Evolutionary conservation across 2,797 vertebrate genomes (phyloP).

Genomic region (Enteromius treurensis): DNA sequence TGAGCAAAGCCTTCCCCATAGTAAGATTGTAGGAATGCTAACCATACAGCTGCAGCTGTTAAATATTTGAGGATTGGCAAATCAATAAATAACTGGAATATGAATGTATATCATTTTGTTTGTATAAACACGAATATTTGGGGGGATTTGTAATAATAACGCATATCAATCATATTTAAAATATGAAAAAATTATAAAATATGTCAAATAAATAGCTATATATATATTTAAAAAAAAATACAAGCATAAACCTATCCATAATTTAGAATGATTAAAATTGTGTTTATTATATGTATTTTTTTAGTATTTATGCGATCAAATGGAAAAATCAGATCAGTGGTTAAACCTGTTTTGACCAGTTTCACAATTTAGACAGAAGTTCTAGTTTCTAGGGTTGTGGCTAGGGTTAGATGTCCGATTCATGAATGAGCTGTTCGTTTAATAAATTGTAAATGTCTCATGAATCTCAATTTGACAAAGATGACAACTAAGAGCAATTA

Average conservation of each 20-base stretch:
- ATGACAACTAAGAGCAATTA: no score
- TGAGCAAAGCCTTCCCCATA: neutral
- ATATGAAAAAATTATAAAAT: neutral
- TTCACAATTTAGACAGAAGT: neutral
- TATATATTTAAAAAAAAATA: neutral
- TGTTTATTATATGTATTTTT: neutral
- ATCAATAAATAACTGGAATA: neutral
- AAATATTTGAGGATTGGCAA: neutral
- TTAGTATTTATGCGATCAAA: neutral
- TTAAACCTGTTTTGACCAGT: neutral
- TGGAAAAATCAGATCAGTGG: neutral
- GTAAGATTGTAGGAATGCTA: neutral
- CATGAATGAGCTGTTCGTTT: no score
- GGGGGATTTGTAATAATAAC: neutral
- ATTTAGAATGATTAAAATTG: neutral
- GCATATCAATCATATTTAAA: neutral
- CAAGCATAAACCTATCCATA: neutral
- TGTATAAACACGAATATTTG: neutral
- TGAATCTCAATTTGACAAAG: no score
- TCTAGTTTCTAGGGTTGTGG: neutral
- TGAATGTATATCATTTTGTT: neutral
- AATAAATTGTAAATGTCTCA: no score
- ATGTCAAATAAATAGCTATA: neutral
- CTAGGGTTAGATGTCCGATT: neutral
- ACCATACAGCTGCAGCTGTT: neutral